phyloP scores from a whole-genome alignment of 2,113 vertebrate genomes.

The Sinocyclocheilus grahami region DNA sequence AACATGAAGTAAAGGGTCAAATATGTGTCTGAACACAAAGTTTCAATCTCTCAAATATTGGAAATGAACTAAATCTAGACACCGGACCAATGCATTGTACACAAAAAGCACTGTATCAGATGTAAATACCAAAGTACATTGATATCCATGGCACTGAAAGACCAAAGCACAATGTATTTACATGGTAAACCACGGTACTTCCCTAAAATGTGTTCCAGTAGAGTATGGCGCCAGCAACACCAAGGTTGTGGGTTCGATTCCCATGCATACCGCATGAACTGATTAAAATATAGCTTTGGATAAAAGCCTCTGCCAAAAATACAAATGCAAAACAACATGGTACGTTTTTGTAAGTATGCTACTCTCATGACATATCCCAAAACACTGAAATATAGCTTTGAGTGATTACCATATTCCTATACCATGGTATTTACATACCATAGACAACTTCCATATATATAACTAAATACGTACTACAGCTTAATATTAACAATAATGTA shows the following conservation, averaged over 20 bases:
- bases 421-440: too few relatives aligned
- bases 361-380: not conserved
- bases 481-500: not conserved
- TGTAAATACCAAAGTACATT: not conserved
- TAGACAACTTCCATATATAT: not conserved
- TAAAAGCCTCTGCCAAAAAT: not conserved
- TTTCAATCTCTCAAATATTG: not conserved
- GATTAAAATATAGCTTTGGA: too few relatives aligned
- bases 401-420: not conserved
- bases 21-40: not conserved
- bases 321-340: not conserved
- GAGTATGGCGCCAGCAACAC: too few relatives aligned
- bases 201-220: not conserved
- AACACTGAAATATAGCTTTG: not conserved
- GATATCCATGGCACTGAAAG: not conserved
- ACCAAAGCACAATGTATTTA: not conserved
- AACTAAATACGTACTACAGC: too few relatives aligned
- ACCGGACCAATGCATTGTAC: not conserved
- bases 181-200: not conserved
- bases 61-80: not conserved
- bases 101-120: not conserved
- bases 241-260: not conserved
- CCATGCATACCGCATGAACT: not conserved
- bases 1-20: not conserved
- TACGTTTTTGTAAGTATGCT: too few relatives aligned